phyloP scores from a whole-genome alignment of 2,113 vertebrate species.

The Amphiprion percula region DNA sequence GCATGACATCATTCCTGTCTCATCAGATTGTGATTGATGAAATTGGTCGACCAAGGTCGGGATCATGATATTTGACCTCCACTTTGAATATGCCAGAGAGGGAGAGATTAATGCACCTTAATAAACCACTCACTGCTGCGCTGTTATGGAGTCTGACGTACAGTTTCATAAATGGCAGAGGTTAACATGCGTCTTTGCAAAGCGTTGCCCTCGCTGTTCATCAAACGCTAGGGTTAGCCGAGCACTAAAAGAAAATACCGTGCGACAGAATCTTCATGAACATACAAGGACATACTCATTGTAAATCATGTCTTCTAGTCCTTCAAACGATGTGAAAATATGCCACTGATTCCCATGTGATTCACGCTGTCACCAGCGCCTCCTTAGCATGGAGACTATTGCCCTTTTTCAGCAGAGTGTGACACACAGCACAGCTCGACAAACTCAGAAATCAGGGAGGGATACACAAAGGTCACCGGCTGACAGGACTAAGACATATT shows the following conservation, averaged over 20 bases:
- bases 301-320: conserved; percentile 31
- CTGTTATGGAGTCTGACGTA: conserved; percentile 55
- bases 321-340: conserved; percentile 43
- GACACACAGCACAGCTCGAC: conserved; percentile 62
- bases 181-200: conserved; percentile 66
- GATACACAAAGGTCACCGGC: conserved; percentile 76
- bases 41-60: conserved; percentile 58
- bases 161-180: conserved; percentile 57
- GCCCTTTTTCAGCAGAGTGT: conserved; percentile 64
- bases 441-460: conserved; percentile 73
- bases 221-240: conserved; percentile 45
- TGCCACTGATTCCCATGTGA: conserved; percentile 25
- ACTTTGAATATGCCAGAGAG: conserved; percentile 37
- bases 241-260: conserved; percentile 1
- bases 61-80: conserved; percentile 66
- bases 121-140: conserved; percentile 67
- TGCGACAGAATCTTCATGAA: conserved; percentile 32
- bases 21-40: conserved; percentile 74
- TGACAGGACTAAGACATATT: conserved; percentile 80
- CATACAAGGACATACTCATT: conserved; percentile 39
- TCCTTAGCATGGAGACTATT: conserved; percentile 68
- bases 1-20: conserved; percentile 44
- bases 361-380: conserved; percentile 52
- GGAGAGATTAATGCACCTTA: conserved; percentile 67
- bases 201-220: conserved; percentile 40